Evolutionary conservation across 2,797 vertebrate genomes (phyloP), one percentile per base, ranked within the genome.

Genomic region (Yasuhikotakia modesta): DNA sequence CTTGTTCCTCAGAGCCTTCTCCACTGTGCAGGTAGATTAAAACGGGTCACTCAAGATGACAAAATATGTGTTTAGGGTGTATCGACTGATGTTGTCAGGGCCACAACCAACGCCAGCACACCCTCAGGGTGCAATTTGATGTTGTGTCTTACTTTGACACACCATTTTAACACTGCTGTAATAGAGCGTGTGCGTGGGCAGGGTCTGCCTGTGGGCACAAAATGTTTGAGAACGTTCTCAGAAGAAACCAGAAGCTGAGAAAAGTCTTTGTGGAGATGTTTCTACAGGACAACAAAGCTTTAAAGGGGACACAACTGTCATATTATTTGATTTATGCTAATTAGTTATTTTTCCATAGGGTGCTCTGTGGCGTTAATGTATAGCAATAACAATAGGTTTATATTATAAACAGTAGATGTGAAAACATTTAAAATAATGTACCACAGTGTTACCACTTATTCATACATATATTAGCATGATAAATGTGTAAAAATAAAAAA

Each of bases 1-100:
- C 82, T 43, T 73, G 80, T 39, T 86, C 87, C 46, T 80, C 87
- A 0, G 81, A 73, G 32, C 78, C 80, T 27, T 35, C 74, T 58
- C 73, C 76, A 27, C 46, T 79, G 12, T 61, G 66, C 77, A 82
- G 83, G 83, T 85, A 82, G 17, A 46, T 39, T 52, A 17, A 46
- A 32, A 50, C 14, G 0, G 35, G 66, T 46, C 52, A 35, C 35
- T 67, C 68, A 17, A 13, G 32, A 76, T 76, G 53, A 77, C 66
- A 69, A 43, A 70, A 63, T 22, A 30, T 24, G 27, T 35, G 43
- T 30, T 77, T 52, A 14, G 69, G 17, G 53, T 50, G n/a, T 6
- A 35, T 69, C 17, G 16, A 48, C 14, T 58, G 24, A 16, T 60
- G 65, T 58, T 48, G 65, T 68, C 35, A 50, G n/a, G 22, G 19